Evolutionary conservation across 92 coral and sea anemone genomes (phyloP), one percentile per base, ranked within the genome.

Genomic region (Epizoanthus rinbou): DNA sequence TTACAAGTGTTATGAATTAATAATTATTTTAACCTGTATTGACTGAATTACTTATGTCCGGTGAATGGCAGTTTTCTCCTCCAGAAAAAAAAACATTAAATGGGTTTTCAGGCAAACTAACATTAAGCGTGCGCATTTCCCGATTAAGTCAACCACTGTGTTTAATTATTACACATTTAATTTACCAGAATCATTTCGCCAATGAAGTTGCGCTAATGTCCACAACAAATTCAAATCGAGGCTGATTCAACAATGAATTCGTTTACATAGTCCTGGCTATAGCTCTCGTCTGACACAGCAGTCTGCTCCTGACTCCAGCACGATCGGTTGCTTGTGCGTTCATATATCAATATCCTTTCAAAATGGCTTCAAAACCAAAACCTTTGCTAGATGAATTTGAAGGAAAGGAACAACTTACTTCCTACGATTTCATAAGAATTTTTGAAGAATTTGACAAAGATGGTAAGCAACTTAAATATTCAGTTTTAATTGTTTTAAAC

Each of bases 391-490:
- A 75, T 3, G 81, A 83, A 71, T 57, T 80, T 73, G 80, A 89
- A 58, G 89, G 93, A 62, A 91, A 85, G 76, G 76, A 85, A 75
- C 85, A 59, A 81, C 81, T 95, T 35, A 91, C 91, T 18, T 91
- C 97, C 2, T 85, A 64, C 50, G 97, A 95, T 35, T 95, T 95
- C 75, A 87, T 95, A 83, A 89, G 89, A 82, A 86, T 95, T 33
- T 95, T 95, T 73, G 84, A 76, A 72, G 74, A 81, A 21, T 95
- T 93, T 37, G 98, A 95, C 84, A 86, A 91, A 23, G 98, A 95
- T 54, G 94, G 98, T 95, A 85, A 73, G 97, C 62, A 9, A 13
- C 54, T 50, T 50, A 50, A 43, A 43, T 43, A 43, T 23, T 58
- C 33, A 13, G 19, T 28, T 62, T 15, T 22, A n/a, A 64, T 18